These are phyloP conservation scores for Phenganax marumi DNA, from an alignment of 92 coral and sea anemone genomes.

Conservation along the genomic window DNA sequence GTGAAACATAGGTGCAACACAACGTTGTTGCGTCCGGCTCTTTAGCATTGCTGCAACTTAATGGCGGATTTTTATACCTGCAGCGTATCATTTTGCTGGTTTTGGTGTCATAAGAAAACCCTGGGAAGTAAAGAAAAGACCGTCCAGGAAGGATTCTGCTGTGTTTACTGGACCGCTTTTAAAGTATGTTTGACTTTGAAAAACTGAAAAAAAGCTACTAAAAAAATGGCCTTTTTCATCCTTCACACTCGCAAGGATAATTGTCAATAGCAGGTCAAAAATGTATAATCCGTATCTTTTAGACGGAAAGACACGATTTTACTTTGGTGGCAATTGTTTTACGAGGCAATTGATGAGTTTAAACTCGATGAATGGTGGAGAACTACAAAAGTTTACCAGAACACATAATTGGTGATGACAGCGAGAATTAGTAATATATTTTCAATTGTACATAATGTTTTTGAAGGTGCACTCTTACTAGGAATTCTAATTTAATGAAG, in stretches of 20 bases:
- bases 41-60: too few relatives aligned
- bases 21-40: too few relatives aligned
- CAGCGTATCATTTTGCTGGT: conserved; percentile 45
- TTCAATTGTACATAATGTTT: background rate
- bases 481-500: background rate
- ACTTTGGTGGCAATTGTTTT: conserved; percentile 38
- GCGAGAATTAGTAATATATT: background rate
- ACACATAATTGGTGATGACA: background rate
- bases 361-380: conserved; percentile 30
- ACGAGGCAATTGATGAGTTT: conserved; percentile 36
- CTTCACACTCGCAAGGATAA: too few relatives aligned
- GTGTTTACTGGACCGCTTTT: conserved; percentile 26
- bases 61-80: background rate
- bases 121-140: conserved; percentile 36
- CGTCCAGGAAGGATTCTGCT: conserved; percentile 13
- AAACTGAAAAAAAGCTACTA: background rate
- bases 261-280: too few relatives aligned
- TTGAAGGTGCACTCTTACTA: background rate
- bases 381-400: conserved; percentile 23
- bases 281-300: background rate
- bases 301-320: conserved; percentile 27
- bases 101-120: conserved; percentile 38
- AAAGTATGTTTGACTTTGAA: conserved; percentile 7
- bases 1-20: too few relatives aligned
- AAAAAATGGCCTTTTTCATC: background rate